These are phyloP conservation scores for Tribolium castaneum DNA, from an alignment of 1,140 invertebrate species.

Conservation along the genomic window DNA sequence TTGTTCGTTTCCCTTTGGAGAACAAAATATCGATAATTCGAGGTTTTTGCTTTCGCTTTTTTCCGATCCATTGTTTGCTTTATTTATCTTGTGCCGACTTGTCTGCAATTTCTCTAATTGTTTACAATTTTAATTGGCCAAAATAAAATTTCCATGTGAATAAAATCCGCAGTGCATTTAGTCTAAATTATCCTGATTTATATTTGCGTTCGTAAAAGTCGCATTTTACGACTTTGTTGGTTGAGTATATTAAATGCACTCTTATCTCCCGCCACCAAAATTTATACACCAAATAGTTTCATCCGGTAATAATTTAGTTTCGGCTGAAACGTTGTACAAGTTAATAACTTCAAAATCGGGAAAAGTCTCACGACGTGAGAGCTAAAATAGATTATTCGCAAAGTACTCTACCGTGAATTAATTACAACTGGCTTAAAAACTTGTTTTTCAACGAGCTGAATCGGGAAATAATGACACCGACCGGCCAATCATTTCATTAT, in stretches of 20 bases:
- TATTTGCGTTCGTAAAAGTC: background rate
- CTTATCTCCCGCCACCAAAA: background rate
- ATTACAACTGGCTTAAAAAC: background rate
- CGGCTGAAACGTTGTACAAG: background rate
- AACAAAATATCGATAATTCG: background rate
- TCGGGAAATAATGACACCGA: conserved; percentile 13
- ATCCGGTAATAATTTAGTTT: background rate
- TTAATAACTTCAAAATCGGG: background rate
- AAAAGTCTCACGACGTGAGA: background rate
- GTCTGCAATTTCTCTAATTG: background rate
- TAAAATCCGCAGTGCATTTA: background rate
- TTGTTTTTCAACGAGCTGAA: conserved; percentile 18
- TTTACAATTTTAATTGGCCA: background rate
- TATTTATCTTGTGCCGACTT: background rate
- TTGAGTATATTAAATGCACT: conserved; percentile 8
- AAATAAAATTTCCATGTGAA: background rate
- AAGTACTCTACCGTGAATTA: background rate
- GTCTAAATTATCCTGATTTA: background rate
- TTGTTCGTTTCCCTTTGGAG: background rate
- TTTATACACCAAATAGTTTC: background rate
- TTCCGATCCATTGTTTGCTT: background rate
- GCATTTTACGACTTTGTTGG: background rate
- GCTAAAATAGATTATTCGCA: background rate
- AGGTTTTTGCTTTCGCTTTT: background rate
- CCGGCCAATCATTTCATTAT: conserved; percentile 3